These are phyloP conservation scores for Epicampocera succincta DNA, from an alignment of 2,888 invertebrate species.

Conservation along the genomic window DNA sequence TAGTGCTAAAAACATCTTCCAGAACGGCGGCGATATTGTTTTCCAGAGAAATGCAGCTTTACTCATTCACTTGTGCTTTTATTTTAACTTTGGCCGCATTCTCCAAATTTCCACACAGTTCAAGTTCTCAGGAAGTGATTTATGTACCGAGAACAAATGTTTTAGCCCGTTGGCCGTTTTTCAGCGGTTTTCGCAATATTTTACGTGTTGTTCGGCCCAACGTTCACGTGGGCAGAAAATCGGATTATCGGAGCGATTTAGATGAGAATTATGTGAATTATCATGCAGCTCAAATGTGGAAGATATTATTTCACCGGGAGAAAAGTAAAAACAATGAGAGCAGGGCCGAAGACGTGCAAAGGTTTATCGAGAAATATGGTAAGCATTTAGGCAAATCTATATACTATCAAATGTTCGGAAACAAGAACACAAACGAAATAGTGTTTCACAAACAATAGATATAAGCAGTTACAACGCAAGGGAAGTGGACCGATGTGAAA, in stretches of 20 bases:
- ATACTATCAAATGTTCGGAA: no score
- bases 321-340: conserved; percentile 63
- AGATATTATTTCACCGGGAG: conserved; percentile 74
- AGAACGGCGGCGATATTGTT: not conserved
- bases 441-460: no score
- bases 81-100: conserved; percentile 4
- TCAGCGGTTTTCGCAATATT: conserved; percentile 75
- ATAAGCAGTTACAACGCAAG: no score
- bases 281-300: conserved; percentile 77
- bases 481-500: no score
- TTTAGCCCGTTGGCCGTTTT: conserved; percentile 75
- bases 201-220: conserved; percentile 75
- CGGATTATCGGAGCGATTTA: conserved; percentile 75
- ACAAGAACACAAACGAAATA: no score
- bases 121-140: conserved; percentile 79
- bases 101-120: not conserved
- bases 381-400: conserved; percentile 55
- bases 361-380: conserved; percentile 76
- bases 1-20: conserved; percentile 38
- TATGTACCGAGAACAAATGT: conserved; percentile 83
- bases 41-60: conserved; percentile 14
- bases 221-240: conserved; percentile 71
- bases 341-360: conserved; percentile 69
- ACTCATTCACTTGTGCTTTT: not conserved
- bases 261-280: conserved; percentile 78